Evolutionary conservation across 2,888 invertebrate genomes (phyloP).

Genomic region (Pristionchus entomophagus): DNA sequence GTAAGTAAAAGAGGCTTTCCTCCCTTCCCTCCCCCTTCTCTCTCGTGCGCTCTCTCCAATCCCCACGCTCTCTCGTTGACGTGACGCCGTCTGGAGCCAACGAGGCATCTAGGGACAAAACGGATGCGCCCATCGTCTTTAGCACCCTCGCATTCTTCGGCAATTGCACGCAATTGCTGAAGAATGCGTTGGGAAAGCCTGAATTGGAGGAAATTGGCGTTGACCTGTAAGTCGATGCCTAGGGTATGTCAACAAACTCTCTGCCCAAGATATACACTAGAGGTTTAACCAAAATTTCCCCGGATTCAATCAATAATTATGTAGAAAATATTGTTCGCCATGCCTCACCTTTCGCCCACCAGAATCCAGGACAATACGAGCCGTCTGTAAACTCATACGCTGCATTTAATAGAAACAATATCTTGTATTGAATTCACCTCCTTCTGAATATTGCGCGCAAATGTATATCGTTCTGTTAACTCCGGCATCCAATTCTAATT

Average conservation of each 20-base stretch:
- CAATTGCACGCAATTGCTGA: not conserved
- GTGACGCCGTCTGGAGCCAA: no score
- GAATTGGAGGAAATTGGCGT: not conserved
- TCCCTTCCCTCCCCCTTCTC: no score
- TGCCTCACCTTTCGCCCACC: not conserved
- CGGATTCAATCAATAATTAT: no score
- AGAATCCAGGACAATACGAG: not conserved
- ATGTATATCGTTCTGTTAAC: not conserved
- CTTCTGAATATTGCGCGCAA: not conserved
- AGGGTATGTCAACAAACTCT: no score
- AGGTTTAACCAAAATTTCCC: no score
- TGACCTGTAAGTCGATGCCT: no score
- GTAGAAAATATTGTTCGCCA: not conserved
- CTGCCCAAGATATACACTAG: no score
- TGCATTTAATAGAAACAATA: not conserved
- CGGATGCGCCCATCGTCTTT: no score
- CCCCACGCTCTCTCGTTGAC: no score
- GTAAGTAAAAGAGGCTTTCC: no score
- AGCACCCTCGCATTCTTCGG: not conserved
- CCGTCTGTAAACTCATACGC: not conserved
- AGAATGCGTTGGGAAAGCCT: conserved; percentile 1
- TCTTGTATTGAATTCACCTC: not conserved
- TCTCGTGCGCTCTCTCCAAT: no score
- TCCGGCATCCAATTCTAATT: not conserved
- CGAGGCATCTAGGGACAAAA: no score